These are phyloP conservation scores for Achroia grisella DNA, from an alignment of 1,140 invertebrate genomes.

Conservation along the genomic window DNA sequence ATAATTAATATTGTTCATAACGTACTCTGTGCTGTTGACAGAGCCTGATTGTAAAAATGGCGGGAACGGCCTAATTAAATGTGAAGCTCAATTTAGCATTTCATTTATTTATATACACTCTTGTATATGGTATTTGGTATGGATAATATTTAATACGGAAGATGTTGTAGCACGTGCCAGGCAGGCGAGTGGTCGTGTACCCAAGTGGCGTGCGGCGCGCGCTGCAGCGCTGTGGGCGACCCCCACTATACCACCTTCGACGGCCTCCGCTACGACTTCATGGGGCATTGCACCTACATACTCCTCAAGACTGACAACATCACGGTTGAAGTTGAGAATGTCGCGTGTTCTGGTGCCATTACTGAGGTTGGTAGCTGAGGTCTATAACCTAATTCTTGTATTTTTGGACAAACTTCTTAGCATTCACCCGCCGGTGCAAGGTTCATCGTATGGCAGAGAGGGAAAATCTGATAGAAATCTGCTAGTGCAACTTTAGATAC, in stretches of 20 bases:
- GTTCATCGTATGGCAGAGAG: too few relatives aligned
- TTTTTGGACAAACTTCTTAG: background rate
- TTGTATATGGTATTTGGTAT: too few relatives aligned
- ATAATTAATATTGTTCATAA: too few relatives aligned
- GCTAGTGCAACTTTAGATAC: too few relatives aligned
- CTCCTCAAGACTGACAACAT: conserved; percentile 80
- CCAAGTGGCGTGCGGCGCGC: conserved; percentile 79
- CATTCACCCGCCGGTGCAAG: too few relatives aligned
- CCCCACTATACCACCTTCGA: conserved; percentile 95
- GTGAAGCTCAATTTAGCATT: too few relatives aligned
- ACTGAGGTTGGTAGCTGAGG: conserved; percentile 74
- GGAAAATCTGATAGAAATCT: too few relatives aligned
- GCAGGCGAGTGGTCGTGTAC: conserved; percentile 88
- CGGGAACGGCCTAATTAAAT: too few relatives aligned
- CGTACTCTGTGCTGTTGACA: too few relatives aligned
- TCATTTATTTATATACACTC: too few relatives aligned
- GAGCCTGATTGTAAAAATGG: too few relatives aligned
- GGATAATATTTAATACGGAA: too few relatives aligned
- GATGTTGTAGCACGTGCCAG: conserved; percentile 75
- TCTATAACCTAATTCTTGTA: background rate
- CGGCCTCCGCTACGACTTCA: conserved; percentile 88
- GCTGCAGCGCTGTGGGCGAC: conserved; percentile 88
- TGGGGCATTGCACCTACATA: conserved; percentile 91
- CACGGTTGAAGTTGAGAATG: conserved; percentile 87
- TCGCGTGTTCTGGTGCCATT: conserved; percentile 84